phyloP scores from a whole-genome alignment of 2,113 vertebrate genomes.

The Chamaea fasciata region DNA sequence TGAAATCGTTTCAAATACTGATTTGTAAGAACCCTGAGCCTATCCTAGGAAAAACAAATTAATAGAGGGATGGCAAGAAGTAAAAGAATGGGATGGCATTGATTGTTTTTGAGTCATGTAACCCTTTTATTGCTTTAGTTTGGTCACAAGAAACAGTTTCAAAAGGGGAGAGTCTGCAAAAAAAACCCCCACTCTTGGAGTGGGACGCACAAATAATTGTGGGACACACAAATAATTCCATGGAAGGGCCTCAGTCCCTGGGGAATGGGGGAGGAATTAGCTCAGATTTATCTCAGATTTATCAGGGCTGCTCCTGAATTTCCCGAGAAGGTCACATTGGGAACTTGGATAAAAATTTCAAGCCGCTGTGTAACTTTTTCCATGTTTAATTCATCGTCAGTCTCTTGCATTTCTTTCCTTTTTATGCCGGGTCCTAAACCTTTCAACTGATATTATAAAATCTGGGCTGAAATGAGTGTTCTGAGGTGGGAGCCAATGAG shows the following conservation, averaged over 20 bases:
- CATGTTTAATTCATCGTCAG: constrained; percentile 64
- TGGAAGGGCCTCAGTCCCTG: background rate
- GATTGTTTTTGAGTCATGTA: background rate
- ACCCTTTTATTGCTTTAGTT: background rate
- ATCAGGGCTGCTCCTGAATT: background rate
- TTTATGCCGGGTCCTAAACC: constrained; percentile 58
- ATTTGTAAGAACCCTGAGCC: background rate
- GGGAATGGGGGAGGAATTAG: background rate
- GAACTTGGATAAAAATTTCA: constrained; percentile 28
- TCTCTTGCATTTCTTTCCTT: constrained; percentile 23
- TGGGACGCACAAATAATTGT: background rate
- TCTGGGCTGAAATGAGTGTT: background rate
- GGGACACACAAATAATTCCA: background rate
- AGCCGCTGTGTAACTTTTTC: constrained; percentile 7
- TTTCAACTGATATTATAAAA: constrained; percentile 56
- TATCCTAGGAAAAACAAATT: background rate
- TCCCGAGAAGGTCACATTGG: constrained; percentile 42
- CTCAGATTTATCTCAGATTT: background rate
- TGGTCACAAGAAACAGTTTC: background rate
- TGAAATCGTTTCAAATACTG: background rate
- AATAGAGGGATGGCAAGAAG: background rate
- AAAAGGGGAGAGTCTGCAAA: background rate
- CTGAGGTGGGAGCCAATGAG: background rate
- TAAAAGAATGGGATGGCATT: background rate
- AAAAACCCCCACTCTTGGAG: background rate